A percentile compares a stretch with the other conserved stretches of the same genome.
phyloP scores from a whole-genome alignment of 2,797 vertebrate species.

The Falco peregrinus region DNA sequence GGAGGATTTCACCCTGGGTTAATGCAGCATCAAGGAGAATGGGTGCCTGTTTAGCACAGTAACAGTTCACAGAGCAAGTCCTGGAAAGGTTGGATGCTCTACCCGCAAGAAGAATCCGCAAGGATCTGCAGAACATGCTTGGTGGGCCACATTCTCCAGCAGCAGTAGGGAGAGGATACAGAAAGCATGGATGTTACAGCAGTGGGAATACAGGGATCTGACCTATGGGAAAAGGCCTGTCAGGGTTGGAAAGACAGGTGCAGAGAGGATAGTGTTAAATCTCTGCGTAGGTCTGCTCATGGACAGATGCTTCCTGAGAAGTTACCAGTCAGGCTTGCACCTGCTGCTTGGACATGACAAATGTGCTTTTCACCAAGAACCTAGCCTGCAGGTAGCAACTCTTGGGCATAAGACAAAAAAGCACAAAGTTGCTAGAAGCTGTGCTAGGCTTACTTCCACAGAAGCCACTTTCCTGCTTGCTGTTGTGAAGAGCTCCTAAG shows the following conservation, averaged over 20 bases:
- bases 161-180: not conserved
- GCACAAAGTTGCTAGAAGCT: not conserved
- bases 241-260: not conserved
- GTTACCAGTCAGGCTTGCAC: not conserved
- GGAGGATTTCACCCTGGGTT: not conserved
- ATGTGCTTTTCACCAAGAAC: not conserved
- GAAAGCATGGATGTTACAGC: not conserved
- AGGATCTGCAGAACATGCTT: not conserved
- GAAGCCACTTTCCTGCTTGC: not conserved
- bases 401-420: not conserved
- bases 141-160: not conserved
- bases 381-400: not conserved
- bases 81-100: not conserved
- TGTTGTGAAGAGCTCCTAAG: not conserved
- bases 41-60: not conserved
- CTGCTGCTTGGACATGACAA: not conserved
- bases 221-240: not conserved
- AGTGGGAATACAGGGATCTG: not conserved
- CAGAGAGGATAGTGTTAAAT: not conserved
- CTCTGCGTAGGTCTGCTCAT: not conserved
- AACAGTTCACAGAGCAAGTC: not conserved
- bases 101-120: not conserved
- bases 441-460: not conserved
- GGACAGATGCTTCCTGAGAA: not conserved
- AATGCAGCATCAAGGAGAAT: not conserved